Evolutionary conservation across 2,888 invertebrate species (phyloP), one percentile per base, ranked within the genome.

Genomic region (Psylliodes chrysocephalus): DNA sequence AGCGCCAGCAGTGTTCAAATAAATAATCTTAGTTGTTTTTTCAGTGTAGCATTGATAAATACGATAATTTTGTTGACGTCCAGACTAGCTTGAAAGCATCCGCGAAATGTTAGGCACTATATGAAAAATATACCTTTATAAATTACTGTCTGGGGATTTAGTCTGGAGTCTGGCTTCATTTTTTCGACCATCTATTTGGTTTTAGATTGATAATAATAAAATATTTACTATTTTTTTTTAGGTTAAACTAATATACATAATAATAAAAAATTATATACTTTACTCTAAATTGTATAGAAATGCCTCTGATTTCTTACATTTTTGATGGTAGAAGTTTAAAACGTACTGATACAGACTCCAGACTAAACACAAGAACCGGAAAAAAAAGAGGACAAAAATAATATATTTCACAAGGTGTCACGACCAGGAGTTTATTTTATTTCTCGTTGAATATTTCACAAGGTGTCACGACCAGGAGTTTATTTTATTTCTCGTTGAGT

Each of bases 381-480:
- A 42, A 57, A 40, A 42, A 35, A 42, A 35, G 57, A 57, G 46
- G 49, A 57, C 46, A 57, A 57, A 57, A 57, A 57, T 63, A 38
- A 52, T 57, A 63, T 63, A 63, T 63, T 63, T 63, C 18, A 40
- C 15, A 18, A 30, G 44, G 46, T 63, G 63, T 63, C 63, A 63
- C 52, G 19, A 14, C 33, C 63, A 63, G 49, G 40, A 51, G 49
- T 59, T 59, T 59, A 51, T 59, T 40, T 49, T 49, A 28, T 51
- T n/a, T n/a, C n/a, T n/a, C n/a, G 38, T 49, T 19, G 40, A 40
- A 22, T 17, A n/a, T n/a, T n/a, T n/a, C n/a, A n/a, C n/a, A n/a
- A n/a, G n/a, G n/a, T 63, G 63, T 63, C 63, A 63, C 52, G 19
- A 14, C 33, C 63, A 63, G 49, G 40, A 51, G 49, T 59, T 59